Base-by-base conservation (phyloP, 2,113 vertebrate species). In the Cercopithecus mona region DNA sequence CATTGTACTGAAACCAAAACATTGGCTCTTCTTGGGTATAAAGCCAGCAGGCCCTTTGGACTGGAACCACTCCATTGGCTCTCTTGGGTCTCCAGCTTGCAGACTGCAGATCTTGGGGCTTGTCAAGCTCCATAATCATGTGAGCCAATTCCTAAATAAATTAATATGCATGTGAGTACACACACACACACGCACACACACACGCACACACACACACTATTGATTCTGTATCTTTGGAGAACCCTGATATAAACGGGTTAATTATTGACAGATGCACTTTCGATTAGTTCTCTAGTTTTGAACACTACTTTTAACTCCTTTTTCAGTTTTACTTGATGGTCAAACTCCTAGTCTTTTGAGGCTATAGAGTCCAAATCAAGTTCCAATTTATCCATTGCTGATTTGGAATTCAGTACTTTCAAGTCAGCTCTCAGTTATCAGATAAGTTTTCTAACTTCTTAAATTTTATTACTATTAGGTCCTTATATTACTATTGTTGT, bases 181-280 rank as follows among this genome's bases (percentile, higher is more conserved):
- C 27, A 16, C 40, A 8, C 40, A 30, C 3, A 30, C 25, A 0
- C 23, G 1, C 14, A 17, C 25, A 3, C 16, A 8, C 43, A 48
- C 7, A 3, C 45, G 17, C 3, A 50, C 27, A 79, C 40, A 40
- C 45, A 48, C 48, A 80, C 32, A 18, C 48, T 35, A 11, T 20
- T 38, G 68, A 18, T 75, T 75, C 38, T 75, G 18, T 52, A 32
- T 35, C 48, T 52, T 32, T 80, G 32, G 48, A 52, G 48, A 80
- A 18, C 72, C 11, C 45, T 78, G 5, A n/a, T 16, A 80, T 18
- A 52, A 9, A 45, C 3, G 4, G 8, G 13, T 59, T 86, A 72
- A 79, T 59, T 25, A 50, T n/a, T 83, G 14, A 55, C 14, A 83
- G 27, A 78, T 6, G 16, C 10, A 35, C 43, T 83, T 86, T 95